Conservation (phyloP, 2,888 invertebrate genomes). For the Eristalis intricaria region DNA sequence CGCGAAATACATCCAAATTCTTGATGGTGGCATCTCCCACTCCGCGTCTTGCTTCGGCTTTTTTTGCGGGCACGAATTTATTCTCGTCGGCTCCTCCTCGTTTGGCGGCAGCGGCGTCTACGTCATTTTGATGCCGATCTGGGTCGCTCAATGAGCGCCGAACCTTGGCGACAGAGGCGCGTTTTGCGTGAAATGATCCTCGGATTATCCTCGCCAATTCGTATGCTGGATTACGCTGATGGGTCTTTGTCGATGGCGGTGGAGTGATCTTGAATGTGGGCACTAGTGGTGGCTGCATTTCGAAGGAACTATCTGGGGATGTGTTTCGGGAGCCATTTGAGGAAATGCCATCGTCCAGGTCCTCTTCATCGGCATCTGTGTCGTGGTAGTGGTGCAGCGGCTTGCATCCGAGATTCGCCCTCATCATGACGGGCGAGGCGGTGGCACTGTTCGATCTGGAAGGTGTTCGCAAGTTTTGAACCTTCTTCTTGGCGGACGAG, state of each 20-base stretch:
- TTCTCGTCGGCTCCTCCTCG: constrained; percentile 16
- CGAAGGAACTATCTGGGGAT: constrained; percentile 79
- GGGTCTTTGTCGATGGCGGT: constrained; percentile 74
- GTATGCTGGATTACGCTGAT: constrained; percentile 76
- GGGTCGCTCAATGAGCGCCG: constrained; percentile 80
- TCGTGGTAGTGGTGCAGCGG: constrained; percentile 59
- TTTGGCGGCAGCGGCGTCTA: constrained; percentile 64
- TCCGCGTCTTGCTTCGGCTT: constrained; percentile 47
- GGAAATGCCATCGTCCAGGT: constrained; percentile 78
- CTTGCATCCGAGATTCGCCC: constrained; percentile 72
- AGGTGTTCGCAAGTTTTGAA: constrained; percentile 56
- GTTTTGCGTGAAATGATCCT: constrained; percentile 78
- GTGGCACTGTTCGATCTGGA: constrained; percentile 70
- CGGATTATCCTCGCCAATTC: constrained; percentile 79
- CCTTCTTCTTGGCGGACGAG: constrained; percentile 77
- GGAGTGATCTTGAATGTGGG: constrained; percentile 80
- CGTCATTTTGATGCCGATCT: constrained; percentile 76
- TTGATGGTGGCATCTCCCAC: constrained; percentile 75
- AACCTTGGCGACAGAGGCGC: constrained; percentile 78
- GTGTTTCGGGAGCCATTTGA: constrained; percentile 76
- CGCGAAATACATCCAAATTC: constrained; percentile 77
- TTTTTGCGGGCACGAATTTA: constrained; percentile 24
- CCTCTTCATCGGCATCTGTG: constrained; percentile 73
- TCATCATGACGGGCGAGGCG: constrained; percentile 76
- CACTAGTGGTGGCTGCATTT: constrained; percentile 79